Evolutionary conservation across 2,113 vertebrate species (phyloP).

Genomic region (Brachypteracias leptosomus): DNA sequence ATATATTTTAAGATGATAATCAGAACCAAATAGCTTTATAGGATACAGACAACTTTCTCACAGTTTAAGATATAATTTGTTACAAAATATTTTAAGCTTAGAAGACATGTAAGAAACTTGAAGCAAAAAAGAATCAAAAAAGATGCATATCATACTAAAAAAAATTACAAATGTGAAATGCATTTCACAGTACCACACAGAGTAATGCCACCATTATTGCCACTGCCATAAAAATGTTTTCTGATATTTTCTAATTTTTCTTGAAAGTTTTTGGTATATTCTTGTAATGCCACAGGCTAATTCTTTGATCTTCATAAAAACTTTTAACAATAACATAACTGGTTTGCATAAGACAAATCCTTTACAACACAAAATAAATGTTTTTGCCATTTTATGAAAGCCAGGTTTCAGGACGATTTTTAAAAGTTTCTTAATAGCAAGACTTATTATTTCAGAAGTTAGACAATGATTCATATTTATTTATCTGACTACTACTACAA

Average conservation of each 20-base stretch:
- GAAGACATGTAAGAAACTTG: not conserved
- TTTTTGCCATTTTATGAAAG: not conserved
- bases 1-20: not conserved
- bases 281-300: not conserved
- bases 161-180: not conserved
- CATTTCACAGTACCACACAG: not conserved
- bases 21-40: not conserved
- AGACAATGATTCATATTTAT: not conserved
- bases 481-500: not conserved
- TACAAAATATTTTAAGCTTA: not conserved
- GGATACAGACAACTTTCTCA: not conserved
- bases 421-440: not conserved
- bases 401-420: not conserved
- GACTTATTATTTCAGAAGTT: not conserved
- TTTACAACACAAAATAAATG: not conserved
- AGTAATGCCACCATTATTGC: not conserved
- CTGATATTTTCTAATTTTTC: not conserved
- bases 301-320: slow-evolving; percentile 11
- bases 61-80: not conserved
- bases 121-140: not conserved
- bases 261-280: not conserved
- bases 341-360: not conserved
- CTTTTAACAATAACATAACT: not conserved
- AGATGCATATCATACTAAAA: not conserved
- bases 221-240: not conserved